Evolutionary conservation across 2,888 invertebrate species (phyloP).

Genomic region (Drosophila pegasa): DNA sequence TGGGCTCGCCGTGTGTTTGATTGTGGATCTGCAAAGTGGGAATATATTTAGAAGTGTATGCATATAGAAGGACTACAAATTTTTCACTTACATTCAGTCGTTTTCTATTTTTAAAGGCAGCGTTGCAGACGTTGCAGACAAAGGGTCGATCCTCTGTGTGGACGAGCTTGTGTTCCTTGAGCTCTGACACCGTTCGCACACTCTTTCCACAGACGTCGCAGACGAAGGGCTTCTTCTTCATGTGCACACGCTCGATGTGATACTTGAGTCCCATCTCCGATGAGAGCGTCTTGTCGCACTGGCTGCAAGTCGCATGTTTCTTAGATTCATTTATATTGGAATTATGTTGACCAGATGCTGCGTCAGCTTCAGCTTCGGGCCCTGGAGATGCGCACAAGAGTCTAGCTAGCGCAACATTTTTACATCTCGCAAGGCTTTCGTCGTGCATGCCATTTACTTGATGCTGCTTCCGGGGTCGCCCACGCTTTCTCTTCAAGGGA

Average conservation of each 20-base stretch:
- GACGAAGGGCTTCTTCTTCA: constrained; percentile 83
- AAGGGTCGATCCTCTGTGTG: constrained; percentile 85
- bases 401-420: constrained; percentile 34
- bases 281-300: constrained; percentile 41
- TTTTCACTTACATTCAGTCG: constrained; percentile 71
- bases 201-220: constrained; percentile 85
- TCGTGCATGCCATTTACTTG: background rate
- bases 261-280: constrained; percentile 41
- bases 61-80: background rate
- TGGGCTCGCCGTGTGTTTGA: constrained; percentile 84
- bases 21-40: constrained; percentile 78
- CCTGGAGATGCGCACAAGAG: constrained; percentile 28
- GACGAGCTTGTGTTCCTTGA: constrained; percentile 85
- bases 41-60: background rate
- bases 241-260: constrained; percentile 78
- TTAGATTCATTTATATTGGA: background rate
- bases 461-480: constrained; percentile 35
- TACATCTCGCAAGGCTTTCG: constrained; percentile 13
- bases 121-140: constrained; percentile 84
- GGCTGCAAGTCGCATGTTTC: constrained; percentile 16
- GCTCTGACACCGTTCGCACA: constrained; percentile 85
- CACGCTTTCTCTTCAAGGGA: constrained; percentile 32
- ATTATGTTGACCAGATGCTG: background rate
- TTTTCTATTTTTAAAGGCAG: constrained; percentile 82
- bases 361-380: background rate